phyloP scores from a whole-genome alignment of 2,888 invertebrate species.

The Ptilodon capucinus region DNA sequence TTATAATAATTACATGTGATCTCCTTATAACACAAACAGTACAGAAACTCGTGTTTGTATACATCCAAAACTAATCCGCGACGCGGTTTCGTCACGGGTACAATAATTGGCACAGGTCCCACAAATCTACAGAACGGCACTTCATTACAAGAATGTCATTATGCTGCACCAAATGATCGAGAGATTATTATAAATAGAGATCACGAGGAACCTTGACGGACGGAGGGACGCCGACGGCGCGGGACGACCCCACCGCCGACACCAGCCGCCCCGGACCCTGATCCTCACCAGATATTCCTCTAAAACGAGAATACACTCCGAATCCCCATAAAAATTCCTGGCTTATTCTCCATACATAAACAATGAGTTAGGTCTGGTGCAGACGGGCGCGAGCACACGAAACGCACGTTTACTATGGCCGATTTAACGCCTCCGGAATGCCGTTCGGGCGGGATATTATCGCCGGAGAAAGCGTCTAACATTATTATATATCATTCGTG shows the following conservation, averaged over 20 bases:
- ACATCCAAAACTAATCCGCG: conserved; percentile 64
- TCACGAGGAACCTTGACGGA: conserved; percentile 68
- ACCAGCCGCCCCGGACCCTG: conserved; percentile 43
- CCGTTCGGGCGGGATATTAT: conserved; percentile 50
- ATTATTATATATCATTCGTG: conserved; percentile 78
- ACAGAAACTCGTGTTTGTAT: conserved; percentile 55
- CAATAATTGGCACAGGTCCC: conserved; percentile 80
- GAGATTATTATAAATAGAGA: conserved; percentile 80
- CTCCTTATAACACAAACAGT: conserved; percentile 45
- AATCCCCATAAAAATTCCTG: conserved; percentile 77
- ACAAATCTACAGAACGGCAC: conserved; percentile 72
- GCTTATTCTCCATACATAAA: conserved; percentile 81
- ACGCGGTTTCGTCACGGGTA: conserved; percentile 69
- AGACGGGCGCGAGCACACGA: conserved; percentile 76
- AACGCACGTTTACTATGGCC: conserved; percentile 79
- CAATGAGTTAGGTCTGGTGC: conserved; percentile 81
- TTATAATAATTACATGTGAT: conserved; percentile 35
- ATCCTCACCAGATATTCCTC: conserved; percentile 60
- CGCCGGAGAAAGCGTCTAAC: conserved; percentile 69
- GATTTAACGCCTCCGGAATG: conserved; percentile 68
- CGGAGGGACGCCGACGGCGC: conserved; percentile 57
- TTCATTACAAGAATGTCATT: conserved; percentile 81
- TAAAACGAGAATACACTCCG: conserved; percentile 60
- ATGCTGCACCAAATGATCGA: conserved; percentile 75
- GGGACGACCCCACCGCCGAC: conserved; percentile 42